Percentiles rank a stretch among this genome's conserved stretches.
phyloP scores from a whole-genome alignment of 1,140 invertebrate species.

The Bombus haemorrhoidalis region DNA sequence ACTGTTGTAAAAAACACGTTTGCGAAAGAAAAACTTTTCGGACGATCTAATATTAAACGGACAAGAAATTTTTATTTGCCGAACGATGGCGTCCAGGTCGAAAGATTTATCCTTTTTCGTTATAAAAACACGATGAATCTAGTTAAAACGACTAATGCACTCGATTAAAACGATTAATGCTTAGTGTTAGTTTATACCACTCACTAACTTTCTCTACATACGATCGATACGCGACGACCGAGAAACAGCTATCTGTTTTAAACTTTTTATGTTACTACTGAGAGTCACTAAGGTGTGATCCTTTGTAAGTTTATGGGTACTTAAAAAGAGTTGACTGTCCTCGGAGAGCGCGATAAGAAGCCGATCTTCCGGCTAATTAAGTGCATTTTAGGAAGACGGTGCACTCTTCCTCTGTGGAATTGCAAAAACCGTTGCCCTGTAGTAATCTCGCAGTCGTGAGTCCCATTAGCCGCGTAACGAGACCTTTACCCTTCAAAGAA shows the following conservation, averaged over 20 bases:
- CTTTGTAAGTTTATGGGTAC: constrained; percentile 37
- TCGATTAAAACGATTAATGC: no score
- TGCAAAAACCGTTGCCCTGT: constrained; percentile 22
- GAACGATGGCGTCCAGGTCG: no score
- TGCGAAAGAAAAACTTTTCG: no score
- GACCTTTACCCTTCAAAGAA: neutral
- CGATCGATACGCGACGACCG: neutral
- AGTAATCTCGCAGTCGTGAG: constrained; percentile 24
- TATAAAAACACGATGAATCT: neutral
- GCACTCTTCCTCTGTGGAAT: constrained; percentile 25
- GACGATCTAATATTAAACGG: no score
- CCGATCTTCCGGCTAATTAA: constrained; percentile 51
- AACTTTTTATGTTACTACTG: constrained; percentile 9
- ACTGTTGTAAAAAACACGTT: no score
- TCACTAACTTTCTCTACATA: neutral
- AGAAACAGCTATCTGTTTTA: neutral
- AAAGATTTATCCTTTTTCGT: no score
- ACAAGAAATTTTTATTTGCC: no score
- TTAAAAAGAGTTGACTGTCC: constrained; percentile 24
- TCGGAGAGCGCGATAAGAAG: constrained; percentile 35
- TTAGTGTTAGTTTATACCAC: neutral
- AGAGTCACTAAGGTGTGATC: constrained; percentile 34
- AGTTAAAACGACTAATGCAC: no score
- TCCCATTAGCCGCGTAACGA: constrained; percentile 17
- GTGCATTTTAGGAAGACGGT: constrained; percentile 35